phyloP scores from a whole-genome alignment of 2,797 vertebrate genomes.

The Labeo calbasu region DNA sequence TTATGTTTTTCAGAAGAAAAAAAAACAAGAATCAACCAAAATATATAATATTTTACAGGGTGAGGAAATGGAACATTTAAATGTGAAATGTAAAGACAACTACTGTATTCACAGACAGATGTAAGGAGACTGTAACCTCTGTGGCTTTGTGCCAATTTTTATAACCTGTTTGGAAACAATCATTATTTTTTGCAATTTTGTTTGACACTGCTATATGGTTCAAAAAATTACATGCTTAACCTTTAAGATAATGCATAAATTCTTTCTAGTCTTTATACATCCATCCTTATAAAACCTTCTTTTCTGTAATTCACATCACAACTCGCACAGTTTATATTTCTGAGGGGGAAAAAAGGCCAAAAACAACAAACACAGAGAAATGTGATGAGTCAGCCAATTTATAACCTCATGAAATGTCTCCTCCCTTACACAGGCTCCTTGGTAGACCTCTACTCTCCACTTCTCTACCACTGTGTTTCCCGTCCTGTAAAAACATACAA shows the following conservation, averaged over 20 bases:
- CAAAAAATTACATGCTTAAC: not conserved
- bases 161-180: not conserved
- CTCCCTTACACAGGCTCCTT: not conserved
- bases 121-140: not conserved
- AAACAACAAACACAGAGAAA: constrained; percentile 34
- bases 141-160: not conserved
- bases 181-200: not conserved
- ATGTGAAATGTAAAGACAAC: not conserved
- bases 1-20: not conserved
- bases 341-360: not conserved
- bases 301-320: not conserved
- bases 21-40: not conserved
- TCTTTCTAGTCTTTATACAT: not conserved
- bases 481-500: not conserved
- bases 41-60: not conserved
- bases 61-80: not conserved
- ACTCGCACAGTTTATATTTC: constrained; percentile 15
- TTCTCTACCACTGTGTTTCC: not conserved
- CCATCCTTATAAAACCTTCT: constrained; percentile 13
- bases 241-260: not conserved
- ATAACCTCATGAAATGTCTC: constrained; percentile 20
- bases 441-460: not conserved
- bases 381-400: constrained; percentile 45
- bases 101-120: not conserved
- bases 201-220: not conserved